Conservation (phyloP, 2,888 invertebrate species). For the Agrochola macilenta region DNA sequence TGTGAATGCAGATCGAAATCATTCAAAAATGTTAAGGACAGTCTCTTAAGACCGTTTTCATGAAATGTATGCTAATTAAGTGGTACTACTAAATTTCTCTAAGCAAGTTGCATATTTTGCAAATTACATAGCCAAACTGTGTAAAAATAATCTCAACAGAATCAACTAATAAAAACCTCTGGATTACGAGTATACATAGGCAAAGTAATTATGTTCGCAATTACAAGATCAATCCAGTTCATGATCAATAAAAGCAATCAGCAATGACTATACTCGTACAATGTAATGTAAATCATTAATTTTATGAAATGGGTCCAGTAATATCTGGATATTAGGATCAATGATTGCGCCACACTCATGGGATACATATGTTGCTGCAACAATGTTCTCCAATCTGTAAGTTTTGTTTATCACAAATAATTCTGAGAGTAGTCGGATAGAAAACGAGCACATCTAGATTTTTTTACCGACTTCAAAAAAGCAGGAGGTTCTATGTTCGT, state of each 20-base stretch:
- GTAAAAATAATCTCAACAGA: not conserved
- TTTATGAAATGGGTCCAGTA: conserved; percentile 1
- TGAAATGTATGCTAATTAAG: too few species aligned
- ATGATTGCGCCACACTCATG: not conserved
- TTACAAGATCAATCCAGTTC: conserved; percentile 20
- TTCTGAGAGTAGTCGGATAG: not conserved
- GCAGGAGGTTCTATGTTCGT: too few species aligned
- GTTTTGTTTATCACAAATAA: not conserved
- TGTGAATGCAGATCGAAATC: too few species aligned
- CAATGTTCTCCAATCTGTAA: not conserved
- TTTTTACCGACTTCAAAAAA: too few species aligned
- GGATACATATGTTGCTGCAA: not conserved
- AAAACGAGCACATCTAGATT: not conserved
- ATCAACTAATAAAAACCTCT: not conserved
- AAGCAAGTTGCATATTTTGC: not conserved
- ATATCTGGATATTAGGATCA: not conserved
- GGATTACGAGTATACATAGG: not conserved
- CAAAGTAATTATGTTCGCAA: not conserved
- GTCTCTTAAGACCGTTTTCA: too few species aligned
- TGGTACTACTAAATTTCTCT: not conserved
- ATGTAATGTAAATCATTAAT: not conserved
- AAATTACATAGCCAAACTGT: not conserved
- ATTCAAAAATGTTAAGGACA: too few species aligned
- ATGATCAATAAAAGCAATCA: conserved; percentile 37
- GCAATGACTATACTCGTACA: not conserved